phyloP scores from a whole-genome alignment of 2,888 invertebrate species.

The Eledona agricola region DNA sequence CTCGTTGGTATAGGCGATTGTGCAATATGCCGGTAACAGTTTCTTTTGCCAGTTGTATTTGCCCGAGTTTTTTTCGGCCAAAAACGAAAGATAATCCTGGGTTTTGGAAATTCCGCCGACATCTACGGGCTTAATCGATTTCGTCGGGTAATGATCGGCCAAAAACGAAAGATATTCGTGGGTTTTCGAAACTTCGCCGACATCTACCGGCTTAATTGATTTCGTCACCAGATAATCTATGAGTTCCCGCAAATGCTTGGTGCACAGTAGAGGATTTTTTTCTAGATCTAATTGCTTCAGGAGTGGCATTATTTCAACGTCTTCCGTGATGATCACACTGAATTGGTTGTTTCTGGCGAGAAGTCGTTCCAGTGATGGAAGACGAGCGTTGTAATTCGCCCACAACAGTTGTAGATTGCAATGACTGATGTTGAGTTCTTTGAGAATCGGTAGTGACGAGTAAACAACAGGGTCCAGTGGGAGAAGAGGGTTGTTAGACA shows the following conservation, averaged over 20 bases:
- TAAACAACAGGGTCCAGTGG: constrained; percentile 75
- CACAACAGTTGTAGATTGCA: constrained; percentile 74
- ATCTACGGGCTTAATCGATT: no score
- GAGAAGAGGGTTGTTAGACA: constrained; percentile 75
- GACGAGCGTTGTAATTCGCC: constrained; percentile 57
- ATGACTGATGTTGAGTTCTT: constrained; percentile 75
- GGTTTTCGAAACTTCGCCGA: constrained; percentile 18
- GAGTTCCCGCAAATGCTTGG: constrained; percentile 72
- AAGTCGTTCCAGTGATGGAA: constrained; percentile 61
- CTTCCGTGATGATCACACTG: constrained; percentile 66
- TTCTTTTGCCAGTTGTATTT: no score
- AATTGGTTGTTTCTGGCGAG: constrained; percentile 69
- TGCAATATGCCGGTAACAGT: no score
- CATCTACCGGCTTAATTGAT: constrained; percentile 66
- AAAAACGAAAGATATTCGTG: no score
- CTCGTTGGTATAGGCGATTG: no score
- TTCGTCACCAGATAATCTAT: constrained; percentile 71
- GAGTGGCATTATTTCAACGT: constrained; percentile 68
- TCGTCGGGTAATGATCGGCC: no score
- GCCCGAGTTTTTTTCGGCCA: no score
- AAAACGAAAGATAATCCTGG: no score
- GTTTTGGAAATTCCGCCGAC: no score
- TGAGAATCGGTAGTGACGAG: constrained; percentile 68
- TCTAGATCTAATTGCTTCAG: constrained; percentile 70
- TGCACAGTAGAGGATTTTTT: constrained; percentile 75